Evolutionary conservation across 2,888 invertebrate species (phyloP), one percentile per base, ranked within the genome.

Genomic region (Elgonia sp.): DNA sequence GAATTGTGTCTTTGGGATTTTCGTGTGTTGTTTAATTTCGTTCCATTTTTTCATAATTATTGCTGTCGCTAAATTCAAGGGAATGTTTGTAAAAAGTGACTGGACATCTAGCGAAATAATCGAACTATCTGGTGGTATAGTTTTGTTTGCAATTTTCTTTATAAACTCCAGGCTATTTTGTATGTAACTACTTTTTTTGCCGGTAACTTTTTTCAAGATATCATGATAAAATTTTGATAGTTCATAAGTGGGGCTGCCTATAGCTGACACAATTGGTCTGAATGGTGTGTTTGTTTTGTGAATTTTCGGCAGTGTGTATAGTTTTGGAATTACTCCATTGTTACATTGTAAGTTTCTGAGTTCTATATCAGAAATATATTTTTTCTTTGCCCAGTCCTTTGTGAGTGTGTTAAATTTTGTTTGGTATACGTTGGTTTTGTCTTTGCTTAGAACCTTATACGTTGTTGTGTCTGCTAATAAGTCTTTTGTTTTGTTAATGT

Each of bases 41-140:
- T 2, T 14, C 76, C 75, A 75, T 21, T 75, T 75, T n/a, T 62
- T 21, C 21, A 21, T 5, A 10, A 60, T 60, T 0, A 75, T 60
- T 42, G 5, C 46, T 12, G 12, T 62, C 16, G 62, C 46, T 62
- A 63, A 46, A 16, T 60, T 21, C 9, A 75, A 18, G 3, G 75
- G 75, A 2, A 75, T 75, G 18, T 75, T 75, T n/a, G 75, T 75
- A 55, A 72, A 72, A 8, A n/a, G n/a, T n/a, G n/a, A n/a, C n/a
- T n/a, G n/a, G n/a, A n/a, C n/a, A n/a, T n/a, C n/a, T n/a, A n/a
- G 14, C 4, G 75, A 75, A 10, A 75, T 14, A n/a, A 76, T 2
- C 10, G 39, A 16, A 21, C 39, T 21, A 50, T 46, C 18, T 37
- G 9, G 12, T 6, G 69, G 69, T 21, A 69, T 50, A 8, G 1